Conservation (phyloP, 2,113 vertebrate genomes). For the Acanthochromis polyacanthus region DNA sequence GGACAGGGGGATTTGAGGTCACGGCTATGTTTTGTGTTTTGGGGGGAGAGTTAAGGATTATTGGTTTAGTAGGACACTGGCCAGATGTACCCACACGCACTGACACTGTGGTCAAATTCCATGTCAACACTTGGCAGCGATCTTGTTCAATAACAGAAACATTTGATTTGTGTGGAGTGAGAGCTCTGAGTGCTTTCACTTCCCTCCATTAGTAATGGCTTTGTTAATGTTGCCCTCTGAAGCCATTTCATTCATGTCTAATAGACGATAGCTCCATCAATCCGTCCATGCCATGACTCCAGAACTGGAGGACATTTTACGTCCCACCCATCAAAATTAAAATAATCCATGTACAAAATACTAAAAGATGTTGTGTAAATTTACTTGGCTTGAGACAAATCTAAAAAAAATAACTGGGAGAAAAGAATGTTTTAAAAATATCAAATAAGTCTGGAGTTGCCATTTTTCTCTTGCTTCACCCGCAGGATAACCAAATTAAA, state of each 20-base stretch:
- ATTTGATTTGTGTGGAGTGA: slow-evolving; percentile 40
- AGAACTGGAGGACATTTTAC: too few relatives aligned
- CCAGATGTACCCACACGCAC: slow-evolving; percentile 51
- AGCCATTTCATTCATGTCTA: slow-evolving; percentile 52
- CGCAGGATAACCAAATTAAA: too few relatives aligned
- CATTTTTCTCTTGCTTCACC: too few relatives aligned
- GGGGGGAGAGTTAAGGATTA: slow-evolving; percentile 69
- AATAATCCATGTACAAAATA: too few relatives aligned
- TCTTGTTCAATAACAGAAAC: neutral
- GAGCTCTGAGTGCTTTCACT: slow-evolving; percentile 49
- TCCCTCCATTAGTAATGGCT: slow-evolving; percentile 31
- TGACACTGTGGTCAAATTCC: slow-evolving; percentile 1
- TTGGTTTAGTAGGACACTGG: slow-evolving; percentile 62
- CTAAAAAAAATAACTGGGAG: too few relatives aligned
- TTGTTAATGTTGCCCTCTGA: slow-evolving; percentile 34
- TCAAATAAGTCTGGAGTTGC: too few relatives aligned
- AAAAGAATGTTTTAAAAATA: too few relatives aligned
- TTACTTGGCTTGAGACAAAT: too few relatives aligned
- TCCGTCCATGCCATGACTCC: slow-evolving; percentile 12
- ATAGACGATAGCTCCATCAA: slow-evolving; percentile 44
- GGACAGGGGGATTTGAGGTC: slow-evolving; percentile 52
- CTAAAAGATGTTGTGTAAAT: too few relatives aligned
- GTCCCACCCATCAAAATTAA: too few relatives aligned
- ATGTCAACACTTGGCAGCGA: slow-evolving; percentile 5
- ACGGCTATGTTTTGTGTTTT: slow-evolving; percentile 43